These are phyloP conservation scores for Mormoops blainvillei DNA, from an alignment of 2,113 vertebrate genomes.

Conservation along the genomic window DNA sequence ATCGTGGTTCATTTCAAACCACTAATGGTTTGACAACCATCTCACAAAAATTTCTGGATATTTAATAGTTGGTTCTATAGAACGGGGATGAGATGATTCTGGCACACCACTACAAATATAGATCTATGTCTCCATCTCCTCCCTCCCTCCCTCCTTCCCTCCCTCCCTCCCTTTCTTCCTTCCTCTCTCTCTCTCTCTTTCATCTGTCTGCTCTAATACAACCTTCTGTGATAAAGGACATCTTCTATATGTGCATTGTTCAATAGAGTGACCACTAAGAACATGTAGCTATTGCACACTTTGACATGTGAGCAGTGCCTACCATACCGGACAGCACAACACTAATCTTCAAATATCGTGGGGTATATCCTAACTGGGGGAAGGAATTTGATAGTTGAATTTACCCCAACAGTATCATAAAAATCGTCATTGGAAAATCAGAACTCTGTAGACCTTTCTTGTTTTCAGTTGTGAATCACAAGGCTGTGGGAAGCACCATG, in stretches of 20 bases:
- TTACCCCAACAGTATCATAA: not conserved
- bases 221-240: not conserved
- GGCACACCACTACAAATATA: not conserved
- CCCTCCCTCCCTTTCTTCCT: no score
- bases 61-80: not conserved
- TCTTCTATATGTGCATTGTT: not conserved
- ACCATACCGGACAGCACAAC: not conserved
- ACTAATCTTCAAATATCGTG: not conserved
- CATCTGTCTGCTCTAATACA: not conserved
- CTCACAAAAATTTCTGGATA: not conserved
- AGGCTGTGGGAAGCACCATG: not conserved
- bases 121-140: not conserved
- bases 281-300: not conserved
- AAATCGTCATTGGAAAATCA: not conserved
- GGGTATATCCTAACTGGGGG: not conserved
- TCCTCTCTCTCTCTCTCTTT: not conserved
- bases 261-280: not conserved
- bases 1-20: not conserved
- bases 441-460: not conserved
- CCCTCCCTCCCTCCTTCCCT: no score
- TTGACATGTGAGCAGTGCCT: not conserved
- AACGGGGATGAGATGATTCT: not conserved
- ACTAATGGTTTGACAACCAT: not conserved
- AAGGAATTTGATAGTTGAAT: not conserved
- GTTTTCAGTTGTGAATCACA: not conserved